phyloP scores from a whole-genome alignment of 2,113 vertebrate species.

The Antechinus flavipes region DNA sequence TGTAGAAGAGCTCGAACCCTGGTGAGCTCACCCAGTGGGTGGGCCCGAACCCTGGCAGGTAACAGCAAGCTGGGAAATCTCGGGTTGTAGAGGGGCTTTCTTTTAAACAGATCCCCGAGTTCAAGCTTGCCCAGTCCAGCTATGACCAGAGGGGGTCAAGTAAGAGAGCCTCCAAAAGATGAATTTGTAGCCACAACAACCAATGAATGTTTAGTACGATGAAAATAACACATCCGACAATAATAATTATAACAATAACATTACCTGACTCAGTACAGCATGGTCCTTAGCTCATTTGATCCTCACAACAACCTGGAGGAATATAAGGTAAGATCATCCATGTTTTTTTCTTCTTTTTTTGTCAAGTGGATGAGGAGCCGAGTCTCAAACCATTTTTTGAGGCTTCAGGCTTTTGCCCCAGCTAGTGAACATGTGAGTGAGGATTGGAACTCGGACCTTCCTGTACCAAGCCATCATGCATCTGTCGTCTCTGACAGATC shows the following conservation, averaged over 20 bases:
- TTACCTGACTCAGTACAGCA: too few species aligned
- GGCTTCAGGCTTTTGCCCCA: neutral
- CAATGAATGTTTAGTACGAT: neutral
- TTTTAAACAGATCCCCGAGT: neutral
- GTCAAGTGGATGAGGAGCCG: neutral
- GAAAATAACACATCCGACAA: neutral
- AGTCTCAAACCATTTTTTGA: neutral
- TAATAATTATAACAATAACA: too few species aligned
- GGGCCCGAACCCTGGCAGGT: neutral
- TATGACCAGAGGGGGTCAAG: neutral
- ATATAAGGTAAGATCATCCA: neutral
- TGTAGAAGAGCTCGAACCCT: neutral
- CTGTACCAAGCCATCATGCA: neutral
- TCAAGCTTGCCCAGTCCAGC: neutral
- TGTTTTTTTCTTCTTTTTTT: neutral
- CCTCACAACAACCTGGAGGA: neutral
- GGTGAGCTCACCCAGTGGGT: neutral
- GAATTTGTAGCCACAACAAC: neutral
- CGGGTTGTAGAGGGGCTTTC: neutral
- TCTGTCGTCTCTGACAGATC: neutral
- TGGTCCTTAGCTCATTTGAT: neutral
- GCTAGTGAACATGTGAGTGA: neutral
- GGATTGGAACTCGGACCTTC: neutral
- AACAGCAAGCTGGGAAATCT: neutral
- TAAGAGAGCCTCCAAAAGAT: neutral